Percentiles rank a stretch among this genome's conserved stretches.
phyloP scores from a whole-genome alignment of 2,797 vertebrate genomes.

The Neosilurus hyrtlii region DNA sequence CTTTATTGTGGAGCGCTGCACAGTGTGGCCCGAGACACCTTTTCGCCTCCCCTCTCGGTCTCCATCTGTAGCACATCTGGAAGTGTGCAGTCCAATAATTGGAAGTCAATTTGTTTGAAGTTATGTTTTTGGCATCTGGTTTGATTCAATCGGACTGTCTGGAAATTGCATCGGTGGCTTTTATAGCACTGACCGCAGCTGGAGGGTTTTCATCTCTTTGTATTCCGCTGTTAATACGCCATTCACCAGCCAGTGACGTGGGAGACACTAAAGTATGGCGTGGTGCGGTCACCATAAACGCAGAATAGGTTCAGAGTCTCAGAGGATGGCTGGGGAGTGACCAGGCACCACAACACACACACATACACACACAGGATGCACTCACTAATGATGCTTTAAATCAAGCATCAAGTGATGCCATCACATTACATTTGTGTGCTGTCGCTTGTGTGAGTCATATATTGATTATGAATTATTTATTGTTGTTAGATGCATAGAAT shows the following conservation, averaged over 20 bases:
- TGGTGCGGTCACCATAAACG: conserved; percentile 71
- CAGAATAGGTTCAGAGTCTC: conserved; percentile 51
- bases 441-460: conserved; percentile 70
- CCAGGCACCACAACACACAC: conserved; percentile 27
- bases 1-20: conserved; percentile 71
- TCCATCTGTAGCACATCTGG: conserved; percentile 83
- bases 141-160: conserved; percentile 76
- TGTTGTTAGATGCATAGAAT: background rate
- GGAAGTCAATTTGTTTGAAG: conserved; percentile 86
- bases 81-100: conserved; percentile 79
- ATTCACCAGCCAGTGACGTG: conserved; percentile 63
- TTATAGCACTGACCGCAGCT: conserved; percentile 71
- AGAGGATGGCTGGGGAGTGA: conserved; percentile 51
- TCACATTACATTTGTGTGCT: conserved; percentile 73
- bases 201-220: conserved; percentile 60
- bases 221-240: conserved; percentile 65
- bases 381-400: conserved; percentile 14
- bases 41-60: conserved; percentile 56
- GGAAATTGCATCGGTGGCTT: conserved; percentile 77
- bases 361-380: conserved; percentile 29
- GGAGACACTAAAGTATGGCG: conserved; percentile 60
- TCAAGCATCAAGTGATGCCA: conserved; percentile 50
- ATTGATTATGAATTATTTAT: conserved; percentile 19
- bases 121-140: conserved; percentile 82
- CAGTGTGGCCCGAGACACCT: conserved; percentile 70